These are phyloP conservation scores for Clanis bilineata DNA, from an alignment of 2,888 invertebrate genomes.

Conservation along the genomic window DNA sequence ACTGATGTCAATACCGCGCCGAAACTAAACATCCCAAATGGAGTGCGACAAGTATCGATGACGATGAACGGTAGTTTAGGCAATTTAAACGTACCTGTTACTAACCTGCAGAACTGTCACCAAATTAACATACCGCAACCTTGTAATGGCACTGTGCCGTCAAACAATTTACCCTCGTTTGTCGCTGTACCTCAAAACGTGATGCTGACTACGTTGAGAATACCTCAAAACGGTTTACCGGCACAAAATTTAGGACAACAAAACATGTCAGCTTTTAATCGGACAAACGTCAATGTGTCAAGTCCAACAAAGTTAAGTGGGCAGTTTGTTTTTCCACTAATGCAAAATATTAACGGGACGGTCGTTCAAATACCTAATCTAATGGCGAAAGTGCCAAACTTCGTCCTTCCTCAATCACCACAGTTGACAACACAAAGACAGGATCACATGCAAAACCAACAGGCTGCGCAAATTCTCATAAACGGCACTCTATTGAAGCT, in stretches of 20 bases:
- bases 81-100: constrained; percentile 66
- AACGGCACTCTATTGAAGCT: constrained; percentile 79
- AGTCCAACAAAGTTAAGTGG: constrained; percentile 76
- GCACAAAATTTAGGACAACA: constrained; percentile 64
- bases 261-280: constrained; percentile 63
- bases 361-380: constrained; percentile 84
- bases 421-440: constrained; percentile 62
- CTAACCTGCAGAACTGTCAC: constrained; percentile 71
- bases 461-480: constrained; percentile 73
- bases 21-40: constrained; percentile 69
- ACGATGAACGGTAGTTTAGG: constrained; percentile 62
- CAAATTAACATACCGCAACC: constrained; percentile 68
- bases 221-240: constrained; percentile 76
- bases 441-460: constrained; percentile 70
- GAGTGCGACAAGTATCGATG: constrained; percentile 68
- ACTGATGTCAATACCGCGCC: constrained; percentile 65
- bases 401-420: constrained; percentile 67
- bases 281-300: constrained; percentile 67
- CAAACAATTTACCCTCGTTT: constrained; percentile 71
- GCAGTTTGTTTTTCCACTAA: constrained; percentile 82
- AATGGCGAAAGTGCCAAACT: constrained; percentile 82
- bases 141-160: constrained; percentile 65
- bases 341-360: constrained; percentile 82
- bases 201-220: constrained; percentile 80
- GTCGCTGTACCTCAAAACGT: constrained; percentile 79